Conservation (phyloP, 2,888 invertebrate genomes). For the Acanthosoma haemorrhoidale region DNA sequence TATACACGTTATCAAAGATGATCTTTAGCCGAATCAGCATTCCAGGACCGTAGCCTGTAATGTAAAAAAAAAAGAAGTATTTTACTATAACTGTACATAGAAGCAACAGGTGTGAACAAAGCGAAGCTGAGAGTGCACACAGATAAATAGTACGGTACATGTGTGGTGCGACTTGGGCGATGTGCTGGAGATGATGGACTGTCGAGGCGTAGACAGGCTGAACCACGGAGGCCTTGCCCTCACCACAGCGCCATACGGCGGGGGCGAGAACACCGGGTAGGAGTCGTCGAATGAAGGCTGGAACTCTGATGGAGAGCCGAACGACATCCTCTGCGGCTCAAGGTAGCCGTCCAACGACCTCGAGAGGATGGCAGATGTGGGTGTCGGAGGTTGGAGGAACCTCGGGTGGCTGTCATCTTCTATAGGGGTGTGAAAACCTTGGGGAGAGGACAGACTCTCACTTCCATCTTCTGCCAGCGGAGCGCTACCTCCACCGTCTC, state of each 20-base stretch:
- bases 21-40: background rate
- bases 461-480: conserved; percentile 43
- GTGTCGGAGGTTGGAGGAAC: conserved; percentile 62
- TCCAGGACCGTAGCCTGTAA: too few relatives aligned
- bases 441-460: conserved; percentile 54
- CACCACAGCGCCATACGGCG: conserved; percentile 56
- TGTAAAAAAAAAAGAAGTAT: background rate
- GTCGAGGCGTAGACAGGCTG: conserved; percentile 54
- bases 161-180: conserved; percentile 84
- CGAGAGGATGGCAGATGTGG: conserved; percentile 78
- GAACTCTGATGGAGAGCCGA: conserved; percentile 58
- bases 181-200: conserved; percentile 70
- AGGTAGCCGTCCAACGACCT: conserved; percentile 79
- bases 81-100: background rate
- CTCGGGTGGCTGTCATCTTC: conserved; percentile 56
- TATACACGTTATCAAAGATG: background rate
- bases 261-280: conserved; percentile 79
- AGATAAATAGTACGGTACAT: conserved; percentile 55
- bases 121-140: conserved; percentile 18
- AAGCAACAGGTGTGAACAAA: conserved; percentile 27
- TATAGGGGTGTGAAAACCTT: conserved; percentile 75
- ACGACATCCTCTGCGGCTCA: conserved; percentile 75
- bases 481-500: conserved; percentile 32
- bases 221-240: conserved; percentile 44
- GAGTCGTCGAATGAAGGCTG: conserved; percentile 67